These are phyloP conservation scores for Craniophora ligustri DNA, from an alignment of 2,888 invertebrate species.

Conservation along the genomic window DNA sequence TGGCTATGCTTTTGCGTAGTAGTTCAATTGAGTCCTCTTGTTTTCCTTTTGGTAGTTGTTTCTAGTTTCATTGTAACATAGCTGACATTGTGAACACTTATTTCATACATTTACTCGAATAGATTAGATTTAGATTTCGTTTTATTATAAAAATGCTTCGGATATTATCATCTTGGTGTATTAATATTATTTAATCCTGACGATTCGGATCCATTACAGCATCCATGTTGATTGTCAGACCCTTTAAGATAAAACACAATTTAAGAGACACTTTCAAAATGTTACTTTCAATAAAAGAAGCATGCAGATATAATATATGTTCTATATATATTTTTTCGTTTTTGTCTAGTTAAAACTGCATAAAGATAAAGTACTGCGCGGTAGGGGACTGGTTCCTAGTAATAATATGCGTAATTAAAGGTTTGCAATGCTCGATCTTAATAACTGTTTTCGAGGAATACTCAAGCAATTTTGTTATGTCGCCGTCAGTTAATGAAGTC, in stretches of 20 bases:
- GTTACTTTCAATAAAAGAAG: constrained; percentile 22
- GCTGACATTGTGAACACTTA: too few relatives aligned
- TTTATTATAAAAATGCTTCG: too few relatives aligned
- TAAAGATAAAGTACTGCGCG: constrained; percentile 53
- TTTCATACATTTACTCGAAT: too few relatives aligned
- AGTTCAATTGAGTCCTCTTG: too few relatives aligned
- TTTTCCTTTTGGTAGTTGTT: too few relatives aligned
- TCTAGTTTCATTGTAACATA: too few relatives aligned
- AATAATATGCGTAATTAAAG: constrained; percentile 67
- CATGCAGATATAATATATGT: neutral
- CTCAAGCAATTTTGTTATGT: constrained; percentile 58
- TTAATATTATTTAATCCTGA: too few relatives aligned
- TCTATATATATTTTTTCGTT: constrained; percentile 1
- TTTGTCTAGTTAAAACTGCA: constrained; percentile 60
- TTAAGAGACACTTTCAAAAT: constrained; percentile 14
- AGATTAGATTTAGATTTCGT: too few relatives aligned
- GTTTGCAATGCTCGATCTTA: constrained; percentile 73
- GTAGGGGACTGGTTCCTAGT: constrained; percentile 50
- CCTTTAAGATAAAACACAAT: constrained; percentile 19
- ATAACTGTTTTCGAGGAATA: constrained; percentile 72
- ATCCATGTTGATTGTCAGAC: too few relatives aligned
- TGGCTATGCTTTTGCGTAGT: too few relatives aligned
- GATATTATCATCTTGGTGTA: too few relatives aligned
- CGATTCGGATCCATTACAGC: too few relatives aligned
- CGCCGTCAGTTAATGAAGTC: constrained; percentile 49